Evolutionary conservation across 2,113 vertebrate genomes (phyloP), one percentile per base, ranked within the genome.

Genomic region (Plestiodon gilberti): DNA sequence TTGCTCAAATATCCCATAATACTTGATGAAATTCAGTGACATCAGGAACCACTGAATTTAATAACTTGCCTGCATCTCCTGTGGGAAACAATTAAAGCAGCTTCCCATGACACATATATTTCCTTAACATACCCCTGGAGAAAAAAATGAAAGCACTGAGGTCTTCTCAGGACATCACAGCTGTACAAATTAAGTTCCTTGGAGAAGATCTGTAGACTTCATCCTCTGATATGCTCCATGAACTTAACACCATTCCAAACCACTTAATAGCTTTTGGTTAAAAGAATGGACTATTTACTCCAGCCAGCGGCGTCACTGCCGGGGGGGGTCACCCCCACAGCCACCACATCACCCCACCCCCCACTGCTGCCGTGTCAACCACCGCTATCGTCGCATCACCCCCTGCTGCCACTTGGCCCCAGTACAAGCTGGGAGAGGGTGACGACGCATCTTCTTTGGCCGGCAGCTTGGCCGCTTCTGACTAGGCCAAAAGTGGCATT

Each of bases 1-100:
- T 90, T 90, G 43, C 86, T 90, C 78, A 86, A 90, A 92, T 81
- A 91, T 82, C 87, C 78, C 88, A 84, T 85, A 74, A 85, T 73
- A 33, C 86, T 86, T 91, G 87, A 93, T 92, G 67, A 89, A 90
- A 93, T 90, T 89, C 90, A 93, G 82, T 73, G 84, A 57, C 70
- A 87, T 83, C 73, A 90, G 84, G 82, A 90, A 57, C 87, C n/a
- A 38, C 14, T 23, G 35, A 89, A 84, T 84, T 87, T 84, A 89
- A 48, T 90, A 84, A 90, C 61, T 93, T 57, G 74, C 14, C 57
- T 79, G 69, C 6, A 57, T 75, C 62, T 90, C 67, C 85, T 38
- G 10, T 77, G 83, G 85, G 82, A 92, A 93, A 89, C 62, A 76
- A 82, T 88, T 85, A 92, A 92, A 89, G 70, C 59, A 88, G 48